Conservation (phyloP, 2,113 vertebrate genomes). For the Aramus guarauna region DNA sequence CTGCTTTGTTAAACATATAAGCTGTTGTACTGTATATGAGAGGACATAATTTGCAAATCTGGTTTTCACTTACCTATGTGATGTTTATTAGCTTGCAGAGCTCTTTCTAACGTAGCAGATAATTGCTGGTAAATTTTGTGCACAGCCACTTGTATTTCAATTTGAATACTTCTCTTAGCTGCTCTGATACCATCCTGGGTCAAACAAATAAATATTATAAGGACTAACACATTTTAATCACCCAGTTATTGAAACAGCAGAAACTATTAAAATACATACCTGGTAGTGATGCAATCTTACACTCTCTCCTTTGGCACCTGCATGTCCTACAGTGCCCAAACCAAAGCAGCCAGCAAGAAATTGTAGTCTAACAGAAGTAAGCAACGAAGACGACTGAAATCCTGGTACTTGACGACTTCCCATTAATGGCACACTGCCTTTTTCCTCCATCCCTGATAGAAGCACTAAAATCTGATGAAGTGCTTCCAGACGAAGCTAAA, state of each 20-base stretch:
- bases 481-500: slow-evolving; percentile 91
- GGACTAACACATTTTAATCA: not conserved
- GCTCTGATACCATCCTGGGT: slow-evolving; percentile 91
- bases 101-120: slow-evolving; percentile 90
- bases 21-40: not conserved
- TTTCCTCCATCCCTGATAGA: slow-evolving; percentile 97
- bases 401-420: slow-evolving; percentile 71
- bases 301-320: slow-evolving; percentile 86
- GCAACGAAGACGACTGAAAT: slow-evolving; percentile 89
- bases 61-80: slow-evolving; percentile 84
- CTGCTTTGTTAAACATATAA: not conserved
- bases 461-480: slow-evolving; percentile 96
- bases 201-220: slow-evolving; percentile 4
- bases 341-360: slow-evolving; percentile 97
- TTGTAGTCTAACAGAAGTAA: slow-evolving; percentile 94
- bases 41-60: not conserved
- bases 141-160: slow-evolving; percentile 93
- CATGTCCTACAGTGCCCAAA: slow-evolving; percentile 85
- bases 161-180: slow-evolving; percentile 90
- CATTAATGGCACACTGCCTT: slow-evolving; percentile 77
- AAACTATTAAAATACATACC: slow-evolving; percentile 61
- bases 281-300: slow-evolving; percentile 96
- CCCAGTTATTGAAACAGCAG: not conserved
- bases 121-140: slow-evolving; percentile 98
- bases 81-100: slow-evolving; percentile 93